Evolutionary conservation across 2,113 vertebrate species (phyloP), one percentile per base, ranked within the genome.

Genomic region (Pimephales promelas): DNA sequence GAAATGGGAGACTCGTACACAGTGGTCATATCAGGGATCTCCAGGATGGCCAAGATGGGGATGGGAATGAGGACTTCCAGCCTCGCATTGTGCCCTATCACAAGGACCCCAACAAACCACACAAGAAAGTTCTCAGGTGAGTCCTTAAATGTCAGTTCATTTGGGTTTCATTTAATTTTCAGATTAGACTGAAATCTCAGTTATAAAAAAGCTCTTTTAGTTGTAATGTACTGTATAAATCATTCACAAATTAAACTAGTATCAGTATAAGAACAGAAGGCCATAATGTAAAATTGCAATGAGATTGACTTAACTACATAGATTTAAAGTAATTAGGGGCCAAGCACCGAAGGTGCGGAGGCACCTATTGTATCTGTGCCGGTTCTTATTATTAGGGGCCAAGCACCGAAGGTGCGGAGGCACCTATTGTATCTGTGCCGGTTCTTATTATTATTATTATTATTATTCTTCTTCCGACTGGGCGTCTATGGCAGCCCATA

Each of bases 71-170:
- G 40, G 93, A 93, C 83, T 90, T 94, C 64, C 90, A 94, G 85
- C 97, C 97, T 0, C 92, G 95, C n/a, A 96, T 99, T 43, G 94
- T 99, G 0, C 98, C 98, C 0, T 99, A 99, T 87, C 95, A 95
- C 89, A 94, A 96, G 73, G 96, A 97, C 73, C 96, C 96, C 4
- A 97, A 93, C 90, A 96, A 97, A 89, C 93, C 96, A 3, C 95
- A 97, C 90, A 97, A 96, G 90, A 99, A 99, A 87, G 97, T 99
- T 72, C 96, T 98, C 85, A 95, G 98, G 98, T 98, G 86, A 93
- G 88, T 86, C 43, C 2, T 22, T 20, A 10, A 5, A 56, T 34
- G 34, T 9, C 22, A 54, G 14, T 61, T 18, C 54, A 61, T 31
- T 16, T 45, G 20, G 13, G 28, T 20, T 54, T 75, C 0, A 34